These are phyloP conservation scores for Ibidorhyncha struthersii DNA, from an alignment of 2,113 vertebrate genomes.

Conservation along the genomic window DNA sequence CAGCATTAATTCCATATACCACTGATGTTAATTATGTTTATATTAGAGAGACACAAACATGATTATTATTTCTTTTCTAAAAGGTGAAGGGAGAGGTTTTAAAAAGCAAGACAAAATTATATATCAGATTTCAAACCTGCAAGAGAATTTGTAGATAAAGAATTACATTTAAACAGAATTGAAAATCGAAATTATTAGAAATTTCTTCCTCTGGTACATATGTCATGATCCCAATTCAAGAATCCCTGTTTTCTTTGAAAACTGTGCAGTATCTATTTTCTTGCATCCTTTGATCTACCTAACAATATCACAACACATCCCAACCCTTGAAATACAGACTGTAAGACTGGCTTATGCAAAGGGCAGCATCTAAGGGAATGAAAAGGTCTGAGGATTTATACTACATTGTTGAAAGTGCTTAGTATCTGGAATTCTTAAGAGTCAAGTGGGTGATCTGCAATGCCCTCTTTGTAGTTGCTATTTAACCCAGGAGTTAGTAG, in stretches of 20 bases:
- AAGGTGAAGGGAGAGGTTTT: neutral
- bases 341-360: neutral
- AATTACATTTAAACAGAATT: neutral
- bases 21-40: constrained; percentile 5
- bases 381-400: neutral
- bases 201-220: neutral
- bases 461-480: neutral
- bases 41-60: neutral
- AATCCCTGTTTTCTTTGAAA: neutral
- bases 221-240: neutral
- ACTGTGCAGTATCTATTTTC: neutral
- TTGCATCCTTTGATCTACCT: neutral
- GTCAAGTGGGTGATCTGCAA: neutral
- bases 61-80: neutral
- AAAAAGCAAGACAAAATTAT: neutral
- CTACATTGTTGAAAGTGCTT: neutral
- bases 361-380: neutral
- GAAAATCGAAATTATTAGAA: neutral
- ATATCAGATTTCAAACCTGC: neutral
- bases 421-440: neutral
- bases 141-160: neutral
- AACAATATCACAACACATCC: neutral
- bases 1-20: constrained; percentile 40
- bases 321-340: neutral
- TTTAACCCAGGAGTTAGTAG: neutral